Percentiles rank a stretch among this genome's conserved stretches.
Conservation (phyloP, 2,888 invertebrate species). For the Lasioglossum morio region DNA sequence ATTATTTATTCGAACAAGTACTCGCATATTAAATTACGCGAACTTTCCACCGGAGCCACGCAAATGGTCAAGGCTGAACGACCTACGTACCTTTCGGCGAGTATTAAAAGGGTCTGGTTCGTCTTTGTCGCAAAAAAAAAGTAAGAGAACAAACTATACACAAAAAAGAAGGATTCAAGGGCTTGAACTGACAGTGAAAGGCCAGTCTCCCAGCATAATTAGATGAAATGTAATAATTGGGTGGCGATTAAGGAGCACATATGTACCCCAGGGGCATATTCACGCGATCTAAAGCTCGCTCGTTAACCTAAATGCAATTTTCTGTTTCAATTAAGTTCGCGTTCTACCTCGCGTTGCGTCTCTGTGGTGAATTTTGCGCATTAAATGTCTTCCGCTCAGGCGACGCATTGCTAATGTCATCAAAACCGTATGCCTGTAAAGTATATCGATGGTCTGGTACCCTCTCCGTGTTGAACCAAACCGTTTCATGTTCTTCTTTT, state of each 20-base stretch:
- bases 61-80: constrained; percentile 46
- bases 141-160: neutral
- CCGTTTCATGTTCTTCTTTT: neutral
- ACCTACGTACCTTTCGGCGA: constrained; percentile 27
- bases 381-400: constrained; percentile 26
- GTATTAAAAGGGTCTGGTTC: constrained; percentile 23
- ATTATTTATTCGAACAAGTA: constrained; percentile 60
- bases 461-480: neutral
- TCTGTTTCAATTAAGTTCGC: constrained; percentile 30
- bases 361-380: neutral
- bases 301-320: constrained; percentile 42
- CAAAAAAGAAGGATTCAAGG: neutral
- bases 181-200: constrained; percentile 3
- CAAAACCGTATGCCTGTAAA: constrained; percentile 12
- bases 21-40: constrained; percentile 59
- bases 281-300: constrained; percentile 25
- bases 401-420: neutral
- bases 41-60: constrained; percentile 51
- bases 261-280: neutral
- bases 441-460: constrained; percentile 2
- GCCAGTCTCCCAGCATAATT: constrained; percentile 2
- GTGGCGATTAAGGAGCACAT: constrained; percentile 1
- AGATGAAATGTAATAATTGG: constrained; percentile 23
- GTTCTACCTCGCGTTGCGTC: constrained; percentile 1
- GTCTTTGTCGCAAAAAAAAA: neutral